Percentiles rank a stretch among this genome's conserved stretches.
Conservation (phyloP, 2,888 invertebrate species). For the Belgica antarctica region DNA sequence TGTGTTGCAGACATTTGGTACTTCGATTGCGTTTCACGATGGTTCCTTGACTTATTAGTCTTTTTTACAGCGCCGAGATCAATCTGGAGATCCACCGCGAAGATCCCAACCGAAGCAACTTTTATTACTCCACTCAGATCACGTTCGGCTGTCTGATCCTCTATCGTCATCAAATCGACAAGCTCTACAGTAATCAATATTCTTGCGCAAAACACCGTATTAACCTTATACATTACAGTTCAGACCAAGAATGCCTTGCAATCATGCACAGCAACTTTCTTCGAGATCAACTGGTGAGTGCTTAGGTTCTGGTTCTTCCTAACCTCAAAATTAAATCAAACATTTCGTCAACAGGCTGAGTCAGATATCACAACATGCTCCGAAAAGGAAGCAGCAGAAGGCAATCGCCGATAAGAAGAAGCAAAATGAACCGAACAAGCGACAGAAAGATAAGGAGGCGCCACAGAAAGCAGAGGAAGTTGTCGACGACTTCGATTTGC, state of each 20-base stretch:
- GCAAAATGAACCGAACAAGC: neutral
- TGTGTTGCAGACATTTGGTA: neutral
- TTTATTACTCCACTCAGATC: constrained; percentile 18
- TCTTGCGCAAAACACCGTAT: too few species aligned
- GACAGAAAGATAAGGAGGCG: neutral
- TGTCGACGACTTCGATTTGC: constrained; percentile 1
- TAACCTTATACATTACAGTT: neutral
- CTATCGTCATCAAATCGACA: constrained; percentile 33
- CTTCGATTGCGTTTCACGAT: neutral
- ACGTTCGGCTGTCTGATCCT: neutral
- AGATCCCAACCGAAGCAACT: neutral
- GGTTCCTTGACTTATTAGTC: neutral
- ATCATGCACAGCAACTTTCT: neutral
- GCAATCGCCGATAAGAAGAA: neutral
- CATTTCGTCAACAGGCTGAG: constrained; percentile 4
- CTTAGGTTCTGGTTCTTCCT: too few species aligned
- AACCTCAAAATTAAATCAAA: constrained; percentile 7
- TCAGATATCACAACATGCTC: neutral
- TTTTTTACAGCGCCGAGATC: neutral
- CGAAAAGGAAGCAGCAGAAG: neutral
- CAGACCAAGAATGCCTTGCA: constrained; percentile 1
- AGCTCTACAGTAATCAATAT: constrained; percentile 37
- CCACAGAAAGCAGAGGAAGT: neutral
- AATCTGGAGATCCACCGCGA: neutral
- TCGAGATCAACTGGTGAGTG: constrained; percentile 7